Evolutionary conservation across 2,797 vertebrate species (phyloP).

Genomic region (Geotrypetes seraphini): DNA sequence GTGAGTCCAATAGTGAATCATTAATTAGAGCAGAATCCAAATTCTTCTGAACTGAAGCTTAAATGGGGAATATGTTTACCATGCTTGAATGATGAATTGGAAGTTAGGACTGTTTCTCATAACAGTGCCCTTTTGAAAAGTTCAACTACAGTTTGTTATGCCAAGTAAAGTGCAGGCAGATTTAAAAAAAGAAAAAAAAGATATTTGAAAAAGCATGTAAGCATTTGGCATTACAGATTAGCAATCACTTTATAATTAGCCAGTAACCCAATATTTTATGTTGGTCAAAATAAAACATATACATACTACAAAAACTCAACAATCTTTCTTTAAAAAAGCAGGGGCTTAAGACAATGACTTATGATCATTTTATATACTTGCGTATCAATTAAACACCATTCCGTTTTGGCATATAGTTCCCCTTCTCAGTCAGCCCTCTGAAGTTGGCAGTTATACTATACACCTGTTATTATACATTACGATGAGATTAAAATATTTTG

Average conservation of each 20-base stretch:
- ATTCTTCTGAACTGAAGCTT: too few relatives aligned
- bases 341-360: slow-evolving; percentile 6
- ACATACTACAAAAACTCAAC: too few relatives aligned
- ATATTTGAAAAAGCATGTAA: too few relatives aligned
- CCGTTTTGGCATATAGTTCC: slow-evolving; percentile 34
- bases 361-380: slow-evolving; percentile 10
- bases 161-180: too few relatives aligned
- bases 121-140: too few relatives aligned
- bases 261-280: slow-evolving; percentile 1
- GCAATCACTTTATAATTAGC: neutral
- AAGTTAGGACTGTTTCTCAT: too few relatives aligned
- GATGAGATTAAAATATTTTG: slow-evolving; percentile 59
- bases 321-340: neutral
- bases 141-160: too few relatives aligned
- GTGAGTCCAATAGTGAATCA: too few relatives aligned
- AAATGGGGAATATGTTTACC: too few relatives aligned
- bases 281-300: neutral
- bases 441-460: slow-evolving; percentile 37
- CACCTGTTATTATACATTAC: slow-evolving; percentile 59
- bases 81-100: too few relatives aligned
- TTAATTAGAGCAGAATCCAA: too few relatives aligned
- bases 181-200: too few relatives aligned
- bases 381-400: slow-evolving; percentile 27
- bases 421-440: slow-evolving; percentile 12
- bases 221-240: neutral